phyloP scores from a whole-genome alignment of 2,888 invertebrate genomes.

The Nomada fabriciana region DNA sequence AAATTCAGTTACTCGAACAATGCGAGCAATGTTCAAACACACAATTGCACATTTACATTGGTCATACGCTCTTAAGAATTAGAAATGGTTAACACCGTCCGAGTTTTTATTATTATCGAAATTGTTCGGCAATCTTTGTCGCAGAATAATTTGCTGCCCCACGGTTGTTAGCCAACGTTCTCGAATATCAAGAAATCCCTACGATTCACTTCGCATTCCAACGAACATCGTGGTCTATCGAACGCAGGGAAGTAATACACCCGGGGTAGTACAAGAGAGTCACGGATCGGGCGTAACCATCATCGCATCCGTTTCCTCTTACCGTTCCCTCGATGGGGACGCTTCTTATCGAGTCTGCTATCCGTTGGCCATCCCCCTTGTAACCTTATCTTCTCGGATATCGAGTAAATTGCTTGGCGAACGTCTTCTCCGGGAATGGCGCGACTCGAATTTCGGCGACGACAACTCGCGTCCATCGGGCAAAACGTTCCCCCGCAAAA shows the following conservation, averaged over 20 bases:
- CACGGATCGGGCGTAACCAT: slow-evolving; percentile 23
- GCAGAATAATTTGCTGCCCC: too few relatives aligned
- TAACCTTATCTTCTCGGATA: slow-evolving; percentile 74
- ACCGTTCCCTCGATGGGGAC: slow-evolving; percentile 17
- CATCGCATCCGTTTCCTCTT: slow-evolving; percentile 24
- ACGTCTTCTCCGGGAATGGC: slow-evolving; percentile 62
- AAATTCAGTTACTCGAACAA: too few relatives aligned
- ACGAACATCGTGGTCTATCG: not conserved
- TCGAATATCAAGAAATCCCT: too few relatives aligned
- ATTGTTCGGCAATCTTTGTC: too few relatives aligned
- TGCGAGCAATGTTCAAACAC: too few relatives aligned
- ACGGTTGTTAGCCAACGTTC: too few relatives aligned
- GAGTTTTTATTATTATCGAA: too few relatives aligned
- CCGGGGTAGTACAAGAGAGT: slow-evolving; percentile 19
- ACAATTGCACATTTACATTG: too few relatives aligned
- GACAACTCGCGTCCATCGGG: slow-evolving; percentile 49
- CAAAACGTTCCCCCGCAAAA: slow-evolving; percentile 37
- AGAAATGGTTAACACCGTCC: too few relatives aligned
- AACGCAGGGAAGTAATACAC: not conserved
- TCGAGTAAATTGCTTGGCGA: slow-evolving; percentile 71
- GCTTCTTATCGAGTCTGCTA: slow-evolving; percentile 34
- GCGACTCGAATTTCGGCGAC: slow-evolving; percentile 62
- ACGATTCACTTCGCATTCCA: too few relatives aligned
- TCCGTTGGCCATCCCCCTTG: slow-evolving; percentile 39
- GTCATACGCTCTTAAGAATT: too few relatives aligned